phyloP scores from a whole-genome alignment of 2,888 invertebrate genomes.

The Plebejus argus region DNA sequence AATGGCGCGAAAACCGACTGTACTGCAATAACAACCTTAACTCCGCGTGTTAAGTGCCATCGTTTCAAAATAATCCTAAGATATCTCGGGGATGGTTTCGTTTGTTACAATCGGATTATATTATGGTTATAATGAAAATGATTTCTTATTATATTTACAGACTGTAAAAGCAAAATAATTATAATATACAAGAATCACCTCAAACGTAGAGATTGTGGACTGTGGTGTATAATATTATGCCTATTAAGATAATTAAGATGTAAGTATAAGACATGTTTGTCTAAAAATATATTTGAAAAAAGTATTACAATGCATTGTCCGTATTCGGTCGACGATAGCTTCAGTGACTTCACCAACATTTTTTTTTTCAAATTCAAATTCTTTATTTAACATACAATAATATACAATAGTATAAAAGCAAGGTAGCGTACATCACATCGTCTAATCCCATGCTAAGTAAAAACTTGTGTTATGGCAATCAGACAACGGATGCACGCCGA shows the following conservation, averaged over 20 bases:
- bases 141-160: neutral
- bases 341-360: no score
- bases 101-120: neutral
- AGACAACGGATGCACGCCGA: no score
- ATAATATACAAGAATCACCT: neutral
- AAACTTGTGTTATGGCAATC: no score
- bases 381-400: no score
- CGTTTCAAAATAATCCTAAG: neutral
- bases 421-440: no score
- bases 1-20: slow-evolving; percentile 63
- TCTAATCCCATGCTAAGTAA: no score
- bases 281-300: neutral
- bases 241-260: neutral
- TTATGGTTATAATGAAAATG: neutral
- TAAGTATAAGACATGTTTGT: neutral
- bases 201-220: neutral
- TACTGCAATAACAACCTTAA: slow-evolving; percentile 49
- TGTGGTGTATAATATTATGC: neutral
- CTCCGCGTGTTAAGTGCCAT: neutral
- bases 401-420: no score
- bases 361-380: no score
- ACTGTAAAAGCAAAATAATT: neutral
- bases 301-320: neutral
- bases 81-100: neutral
- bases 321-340: neutral